Conservation (phyloP, 2,113 vertebrate species). For the human (Homo sapiens) region GRCh38 chr2:50854501-50855000, state of each 20-base stretch:
- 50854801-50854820: slow-evolving; percentile 39
- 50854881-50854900: background rate
- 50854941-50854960: background rate
- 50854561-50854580: slow-evolving; percentile 50
- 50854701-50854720: slow-evolving; percentile 39
- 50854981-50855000: background rate
- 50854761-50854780: slow-evolving; percentile 41
- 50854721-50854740: background rate
- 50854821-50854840: slow-evolving; percentile 8
- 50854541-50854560: slow-evolving; percentile 43
- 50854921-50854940: background rate
- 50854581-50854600: slow-evolving; percentile 33
- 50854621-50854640: slow-evolving; percentile 5
- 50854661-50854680: slow-evolving; percentile 29
- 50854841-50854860: background rate
- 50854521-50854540: slow-evolving; percentile 38
- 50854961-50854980: background rate
- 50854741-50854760: slow-evolving; percentile 39
- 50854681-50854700: slow-evolving; percentile 20
- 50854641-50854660: slow-evolving; percentile 44
- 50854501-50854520: slow-evolving; percentile 19
- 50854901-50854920: background rate
- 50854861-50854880: background rate
- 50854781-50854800: background rate
- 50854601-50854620: slow-evolving; percentile 52